A percentile compares a stretch with the other conserved stretches of the same genome.
These are phyloP conservation scores for Drosophila albomicans DNA, from an alignment of 1,140 invertebrate species.

Conservation along the genomic window DNA sequence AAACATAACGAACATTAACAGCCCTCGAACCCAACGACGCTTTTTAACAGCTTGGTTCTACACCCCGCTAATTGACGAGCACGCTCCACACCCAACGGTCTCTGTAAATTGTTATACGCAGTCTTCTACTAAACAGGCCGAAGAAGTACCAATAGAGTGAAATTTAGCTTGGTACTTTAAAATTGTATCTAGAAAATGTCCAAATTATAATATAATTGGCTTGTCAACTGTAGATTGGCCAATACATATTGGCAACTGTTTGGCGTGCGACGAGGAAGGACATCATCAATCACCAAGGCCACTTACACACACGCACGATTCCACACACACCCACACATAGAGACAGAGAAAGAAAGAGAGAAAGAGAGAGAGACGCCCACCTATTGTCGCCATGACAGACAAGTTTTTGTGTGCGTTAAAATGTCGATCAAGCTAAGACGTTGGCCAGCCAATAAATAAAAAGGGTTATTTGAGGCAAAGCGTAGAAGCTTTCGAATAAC, in stretches of 20 bases:
- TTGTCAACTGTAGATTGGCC: constrained; percentile 29
- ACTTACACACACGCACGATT: constrained; percentile 17
- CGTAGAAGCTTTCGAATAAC: constrained; percentile 32
- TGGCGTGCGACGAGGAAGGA: background rate
- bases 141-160: background rate
- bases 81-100: background rate
- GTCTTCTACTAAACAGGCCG: constrained; percentile 3
- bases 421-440: constrained; percentile 69
- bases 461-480: constrained; percentile 37
- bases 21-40: background rate
- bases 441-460: constrained; percentile 59
- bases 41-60: background rate
- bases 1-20: background rate
- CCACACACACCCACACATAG: background rate
- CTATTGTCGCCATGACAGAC: constrained; percentile 30
- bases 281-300: constrained; percentile 38
- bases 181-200: constrained; percentile 16
- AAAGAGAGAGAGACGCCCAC: constrained; percentile 10
- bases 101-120: constrained; percentile 14
- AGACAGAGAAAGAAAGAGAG: background rate
- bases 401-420: constrained; percentile 34
- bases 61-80: background rate
- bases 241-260: constrained; percentile 13
- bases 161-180: constrained; percentile 14
- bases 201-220: constrained; percentile 41